phyloP scores from a whole-genome alignment of 2,113 vertebrate genomes.

The Neotragus moschatus region DNA sequence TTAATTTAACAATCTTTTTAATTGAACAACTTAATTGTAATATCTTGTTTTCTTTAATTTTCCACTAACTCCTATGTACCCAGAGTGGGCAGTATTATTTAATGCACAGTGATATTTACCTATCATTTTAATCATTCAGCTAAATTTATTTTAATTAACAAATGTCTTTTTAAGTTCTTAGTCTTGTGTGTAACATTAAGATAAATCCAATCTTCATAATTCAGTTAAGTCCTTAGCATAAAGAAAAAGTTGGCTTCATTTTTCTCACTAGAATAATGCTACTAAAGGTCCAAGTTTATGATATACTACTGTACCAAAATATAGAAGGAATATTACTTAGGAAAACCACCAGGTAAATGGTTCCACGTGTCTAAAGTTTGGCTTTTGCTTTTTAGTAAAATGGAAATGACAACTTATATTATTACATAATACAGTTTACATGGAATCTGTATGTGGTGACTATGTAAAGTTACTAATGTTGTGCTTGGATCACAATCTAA shows the following conservation, averaged over 20 bases:
- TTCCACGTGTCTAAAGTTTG: background rate
- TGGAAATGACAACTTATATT: background rate
- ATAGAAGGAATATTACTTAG: background rate
- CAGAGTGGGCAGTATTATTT: slow-evolving; percentile 17
- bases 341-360: slow-evolving; percentile 3
- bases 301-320: background rate
- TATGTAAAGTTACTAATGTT: background rate
- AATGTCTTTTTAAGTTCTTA: slow-evolving; percentile 27
- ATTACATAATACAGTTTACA: background rate
- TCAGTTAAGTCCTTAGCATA: background rate
- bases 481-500: background rate
- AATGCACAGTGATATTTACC: slow-evolving; percentile 27
- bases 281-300: background rate
- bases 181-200: slow-evolving; percentile 9
- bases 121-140: slow-evolving; percentile 29
- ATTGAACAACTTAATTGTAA: slow-evolving; percentile 43
- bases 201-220: slow-evolving; percentile 47
- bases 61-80: background rate
- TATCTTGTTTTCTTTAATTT: slow-evolving; percentile 27
- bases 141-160: slow-evolving; percentile 49
- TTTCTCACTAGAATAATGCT: slow-evolving; percentile 36
- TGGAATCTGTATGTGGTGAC: background rate
- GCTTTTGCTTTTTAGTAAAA: background rate
- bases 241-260: slow-evolving; percentile 37
- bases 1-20: background rate